These are phyloP conservation scores for Priocnemis perturbator DNA, from an alignment of 2,888 invertebrate species.

Conservation along the genomic window DNA sequence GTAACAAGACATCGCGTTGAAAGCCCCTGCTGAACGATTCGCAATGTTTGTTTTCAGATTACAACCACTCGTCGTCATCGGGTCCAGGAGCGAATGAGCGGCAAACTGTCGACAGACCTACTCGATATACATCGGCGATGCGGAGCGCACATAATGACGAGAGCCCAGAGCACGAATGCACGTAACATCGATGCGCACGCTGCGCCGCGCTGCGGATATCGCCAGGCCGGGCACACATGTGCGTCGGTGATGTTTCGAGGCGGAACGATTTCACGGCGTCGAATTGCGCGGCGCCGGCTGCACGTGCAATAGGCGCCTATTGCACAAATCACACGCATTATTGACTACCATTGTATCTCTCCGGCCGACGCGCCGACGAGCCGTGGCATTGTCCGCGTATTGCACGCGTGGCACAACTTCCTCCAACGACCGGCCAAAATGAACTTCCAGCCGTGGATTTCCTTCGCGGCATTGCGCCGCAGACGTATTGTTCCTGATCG, in stretches of 20 bases:
- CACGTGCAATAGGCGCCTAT: conserved; percentile 70
- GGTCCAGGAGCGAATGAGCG: no score
- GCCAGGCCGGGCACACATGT: conserved; percentile 57
- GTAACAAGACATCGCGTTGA: no score
- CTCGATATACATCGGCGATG: conserved; percentile 40
- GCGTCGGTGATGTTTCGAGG: conserved; percentile 66
- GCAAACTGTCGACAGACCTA: no score
- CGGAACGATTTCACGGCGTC: conserved; percentile 69
- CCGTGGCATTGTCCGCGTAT: conserved; percentile 61
- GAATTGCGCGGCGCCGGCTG: conserved; percentile 71
- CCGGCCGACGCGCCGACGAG: conserved; percentile 61
- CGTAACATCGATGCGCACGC: conserved; percentile 47
- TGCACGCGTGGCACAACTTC: conserved; percentile 46
- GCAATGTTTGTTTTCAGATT: no score
- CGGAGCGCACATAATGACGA: conserved; percentile 52
- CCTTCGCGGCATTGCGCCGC: conserved; percentile 8
- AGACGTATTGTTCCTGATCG: no score
- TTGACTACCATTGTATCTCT: conserved; percentile 72
- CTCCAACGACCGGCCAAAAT: conserved; percentile 30
- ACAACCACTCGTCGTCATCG: no score
- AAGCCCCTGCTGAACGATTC: no score
- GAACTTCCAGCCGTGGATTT: conserved; percentile 23
- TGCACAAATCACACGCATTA: conserved; percentile 74
- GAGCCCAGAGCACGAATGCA: conserved; percentile 57
- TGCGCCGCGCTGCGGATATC: conserved; percentile 53